A percentile compares a stretch with the other conserved stretches of the same genome.
Evolutionary conservation across 2,113 vertebrate genomes (phyloP).

Genomic region (Cinclus cinclus): DNA sequence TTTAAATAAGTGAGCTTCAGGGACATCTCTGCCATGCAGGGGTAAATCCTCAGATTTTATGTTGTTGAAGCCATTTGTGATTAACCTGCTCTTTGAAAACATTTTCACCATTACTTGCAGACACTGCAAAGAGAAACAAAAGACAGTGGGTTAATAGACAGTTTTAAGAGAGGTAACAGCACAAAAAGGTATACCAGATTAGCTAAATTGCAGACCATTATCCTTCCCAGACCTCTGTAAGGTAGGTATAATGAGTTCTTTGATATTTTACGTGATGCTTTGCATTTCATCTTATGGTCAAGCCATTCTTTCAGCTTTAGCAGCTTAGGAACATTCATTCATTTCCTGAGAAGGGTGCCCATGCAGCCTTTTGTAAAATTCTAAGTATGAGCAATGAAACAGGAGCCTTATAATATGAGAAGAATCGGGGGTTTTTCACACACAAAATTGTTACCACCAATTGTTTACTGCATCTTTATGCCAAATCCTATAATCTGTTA

Average conservation of each 20-base stretch:
- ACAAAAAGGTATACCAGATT: not conserved
- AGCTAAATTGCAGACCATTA: not conserved
- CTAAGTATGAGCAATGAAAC: not conserved
- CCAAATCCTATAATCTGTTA: not conserved
- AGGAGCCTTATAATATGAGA: not conserved
- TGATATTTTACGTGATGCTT: not conserved
- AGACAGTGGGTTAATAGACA: not conserved
- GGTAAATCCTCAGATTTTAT: not conserved
- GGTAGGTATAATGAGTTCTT: not conserved
- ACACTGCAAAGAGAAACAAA: not conserved
- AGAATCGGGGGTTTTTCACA: not conserved
- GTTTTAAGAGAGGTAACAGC: not conserved
- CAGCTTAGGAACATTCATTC: not conserved
- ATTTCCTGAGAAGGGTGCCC: not conserved
- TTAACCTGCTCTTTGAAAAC: slow-evolving; percentile 34
- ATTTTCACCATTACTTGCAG: not conserved
- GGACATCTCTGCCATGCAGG: not conserved
- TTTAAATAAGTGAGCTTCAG: slow-evolving; percentile 14
- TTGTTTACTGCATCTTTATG: not conserved
- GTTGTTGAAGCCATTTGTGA: not conserved
- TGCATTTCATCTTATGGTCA: not conserved
- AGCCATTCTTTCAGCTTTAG: not conserved
- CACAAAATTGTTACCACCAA: not conserved
- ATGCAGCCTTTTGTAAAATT: not conserved
- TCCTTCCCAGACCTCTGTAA: not conserved